Evolutionary conservation across 2,113 vertebrate genomes (phyloP), one percentile per base, ranked within the genome.

Genomic region (Lasiurus borealis): DNA sequence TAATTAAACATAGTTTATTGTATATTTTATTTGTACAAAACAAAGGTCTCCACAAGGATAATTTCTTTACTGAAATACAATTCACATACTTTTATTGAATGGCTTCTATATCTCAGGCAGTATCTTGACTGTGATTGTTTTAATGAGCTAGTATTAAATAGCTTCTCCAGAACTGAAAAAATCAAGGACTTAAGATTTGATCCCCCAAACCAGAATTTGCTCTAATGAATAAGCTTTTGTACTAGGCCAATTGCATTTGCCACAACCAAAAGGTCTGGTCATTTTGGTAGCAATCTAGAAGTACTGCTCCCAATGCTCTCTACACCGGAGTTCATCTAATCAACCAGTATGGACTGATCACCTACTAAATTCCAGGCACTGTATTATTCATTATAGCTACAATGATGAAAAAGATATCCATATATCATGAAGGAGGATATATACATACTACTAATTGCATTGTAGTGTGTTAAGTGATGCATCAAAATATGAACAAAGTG

Each of bases 221-320:
- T 85, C 40, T 15, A 54, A 27, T 71, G 21, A 84, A 34, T 29
- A 86, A 9, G 11, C 90, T 86, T 91, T 90, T 90, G 86, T 87
- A 46, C 23, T 90, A 83, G 54, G 12, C 40, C 19, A 78, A 48
- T 94, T 59, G 9, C 16, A 72, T 89, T 93, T 68, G n/a, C 83
- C 25, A 94, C 10, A 80, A 18, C 5, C 34, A 92, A 36, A 78
- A 94, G 9, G 0, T 64, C 46, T 66, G 14, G 29, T 96, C 68
- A 75, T 80, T 91, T 94, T 66, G 10, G 25, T 73, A 88, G 18
- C 46, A 90, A 84, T 80, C 36, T 91, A 91, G 29, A 85, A 90
- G 12, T 71, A 76, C 10, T 59, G 5, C 13, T 87, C 34, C 29
- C 36, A 90, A 48, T 48, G 25, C 31, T 80, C 36, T 91, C 34